Evolutionary conservation across 2,797 vertebrate genomes (phyloP), one percentile per base, ranked within the genome.

Genomic region (Morus bassanus): DNA sequence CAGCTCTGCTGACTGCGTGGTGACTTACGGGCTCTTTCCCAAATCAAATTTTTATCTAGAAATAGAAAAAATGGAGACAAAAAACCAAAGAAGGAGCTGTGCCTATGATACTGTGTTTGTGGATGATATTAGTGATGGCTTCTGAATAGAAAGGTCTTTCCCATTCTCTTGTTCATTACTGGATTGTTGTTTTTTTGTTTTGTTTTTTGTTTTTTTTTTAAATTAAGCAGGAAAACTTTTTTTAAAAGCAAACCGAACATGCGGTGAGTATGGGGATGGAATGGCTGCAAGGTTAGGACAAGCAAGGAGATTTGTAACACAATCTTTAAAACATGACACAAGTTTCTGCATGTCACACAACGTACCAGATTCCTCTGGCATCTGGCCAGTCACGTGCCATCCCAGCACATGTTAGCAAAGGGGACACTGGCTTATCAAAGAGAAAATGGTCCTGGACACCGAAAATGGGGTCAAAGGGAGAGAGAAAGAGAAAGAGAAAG

Each of bases 321-420:
- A 30, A 74, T 78, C 81, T 24, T 63, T 88, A 51, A 70, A 70
- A 89, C 85, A 88, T 4, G n/a, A 43, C 35, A 57, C 70, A 74
- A 80, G 86, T 24, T 28, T 46, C 63, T 96, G 92, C 59, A 69
- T 9, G 21, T 94, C 81, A 64, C 30, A 64, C 91, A 82, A 94
- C 98, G 7, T 99, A 99, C 99, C 99, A 99, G 98, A 99, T 99
- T 97, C 99, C 99, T 97, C 99, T 98, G 95, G 98, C 99, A 93
- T 99, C 99, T 48, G 99, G 99, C 99, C 99, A 99, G 97, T 99
- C 99, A 88, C 99, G 99, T 94, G 99, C 99, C 99, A 99, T 99
- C 97, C 99, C 99, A 82, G 99, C 98, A 95, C 99, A 96, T 16
- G 98, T 99, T 94, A 99, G 98, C 98, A 99, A 98, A 85, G 99